These are phyloP conservation scores for Pyrrhosoma nymphula DNA, from an alignment of 2,888 invertebrate genomes.

Conservation along the genomic window DNA sequence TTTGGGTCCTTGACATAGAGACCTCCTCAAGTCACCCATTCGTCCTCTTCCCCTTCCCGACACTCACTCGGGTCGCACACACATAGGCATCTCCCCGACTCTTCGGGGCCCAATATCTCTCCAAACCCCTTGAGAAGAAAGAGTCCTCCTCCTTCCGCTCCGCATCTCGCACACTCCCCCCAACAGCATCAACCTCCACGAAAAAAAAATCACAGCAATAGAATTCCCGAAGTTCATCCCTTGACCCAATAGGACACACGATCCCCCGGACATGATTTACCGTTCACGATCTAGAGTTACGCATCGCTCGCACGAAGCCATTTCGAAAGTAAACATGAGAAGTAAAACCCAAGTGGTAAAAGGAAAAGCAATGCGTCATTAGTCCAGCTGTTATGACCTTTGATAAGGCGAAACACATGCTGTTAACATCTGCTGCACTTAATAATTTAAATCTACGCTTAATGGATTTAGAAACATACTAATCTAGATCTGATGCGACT, in stretches of 20 bases:
- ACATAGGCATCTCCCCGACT: too few species aligned
- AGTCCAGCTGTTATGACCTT: constrained; percentile 22
- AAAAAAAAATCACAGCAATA: background rate
- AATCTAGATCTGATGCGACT: background rate
- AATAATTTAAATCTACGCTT: background rate
- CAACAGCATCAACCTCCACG: background rate
- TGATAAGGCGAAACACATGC: background rate
- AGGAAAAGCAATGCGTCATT: background rate
- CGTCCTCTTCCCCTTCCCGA: background rate
- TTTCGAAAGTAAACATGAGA: constrained; percentile 32
- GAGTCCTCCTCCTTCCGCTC: background rate
- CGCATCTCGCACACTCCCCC: background rate
- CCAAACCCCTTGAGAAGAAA: too few species aligned
- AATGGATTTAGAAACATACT: background rate
- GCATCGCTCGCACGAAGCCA: background rate
- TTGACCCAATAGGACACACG: background rate
- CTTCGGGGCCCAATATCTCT: too few species aligned
- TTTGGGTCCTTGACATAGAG: constrained; percentile 25
- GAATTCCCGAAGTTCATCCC: background rate
- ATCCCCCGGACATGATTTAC: background rate
- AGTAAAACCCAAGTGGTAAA: background rate
- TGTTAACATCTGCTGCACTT: background rate
- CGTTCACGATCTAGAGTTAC: background rate
- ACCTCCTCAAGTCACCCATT: constrained; percentile 10
- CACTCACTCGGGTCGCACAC: background rate